A percentile compares a stretch with the other conserved stretches of the same genome.
phyloP scores from a whole-genome alignment of 2,113 vertebrate species.

The Chaetodon trifascialis region DNA sequence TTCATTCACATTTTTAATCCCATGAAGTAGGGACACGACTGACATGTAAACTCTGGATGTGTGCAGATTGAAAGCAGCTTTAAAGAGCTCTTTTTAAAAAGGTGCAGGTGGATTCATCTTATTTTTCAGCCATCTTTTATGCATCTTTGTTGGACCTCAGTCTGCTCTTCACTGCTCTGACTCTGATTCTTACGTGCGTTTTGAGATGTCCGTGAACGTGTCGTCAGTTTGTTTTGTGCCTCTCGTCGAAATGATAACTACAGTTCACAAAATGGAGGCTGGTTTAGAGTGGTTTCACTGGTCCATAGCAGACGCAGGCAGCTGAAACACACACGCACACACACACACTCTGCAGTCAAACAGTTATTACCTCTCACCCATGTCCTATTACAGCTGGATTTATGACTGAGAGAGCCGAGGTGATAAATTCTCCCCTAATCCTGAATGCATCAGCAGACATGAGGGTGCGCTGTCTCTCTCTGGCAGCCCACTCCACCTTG shows the following conservation, averaged over 20 bases:
- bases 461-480: conserved; percentile 19
- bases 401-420: conserved; percentile 43
- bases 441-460: conserved; percentile 55
- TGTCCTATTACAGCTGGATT: conserved; percentile 67
- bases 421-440: conserved; percentile 65
- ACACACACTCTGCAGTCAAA: conserved; percentile 37
- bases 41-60: background rate
- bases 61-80: no score
- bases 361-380: conserved; percentile 57
- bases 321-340: conserved; percentile 41
- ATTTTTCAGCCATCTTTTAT: background rate
- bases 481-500: conserved; percentile 23
- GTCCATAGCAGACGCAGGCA: conserved; percentile 14
- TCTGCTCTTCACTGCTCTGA: background rate
- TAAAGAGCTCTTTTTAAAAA: no score
- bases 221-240: background rate
- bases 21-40: background rate
- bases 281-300: conserved; percentile 13
- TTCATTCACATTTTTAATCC: background rate
- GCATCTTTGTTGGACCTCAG: background rate
- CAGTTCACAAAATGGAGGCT: conserved; percentile 43
- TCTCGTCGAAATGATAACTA: background rate
- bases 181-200: background rate
- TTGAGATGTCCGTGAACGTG: background rate
- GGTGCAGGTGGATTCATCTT: background rate